These are phyloP conservation scores for Habropoda laboriosa DNA, from an alignment of 1,140 invertebrate genomes.

Conservation along the genomic window DNA sequence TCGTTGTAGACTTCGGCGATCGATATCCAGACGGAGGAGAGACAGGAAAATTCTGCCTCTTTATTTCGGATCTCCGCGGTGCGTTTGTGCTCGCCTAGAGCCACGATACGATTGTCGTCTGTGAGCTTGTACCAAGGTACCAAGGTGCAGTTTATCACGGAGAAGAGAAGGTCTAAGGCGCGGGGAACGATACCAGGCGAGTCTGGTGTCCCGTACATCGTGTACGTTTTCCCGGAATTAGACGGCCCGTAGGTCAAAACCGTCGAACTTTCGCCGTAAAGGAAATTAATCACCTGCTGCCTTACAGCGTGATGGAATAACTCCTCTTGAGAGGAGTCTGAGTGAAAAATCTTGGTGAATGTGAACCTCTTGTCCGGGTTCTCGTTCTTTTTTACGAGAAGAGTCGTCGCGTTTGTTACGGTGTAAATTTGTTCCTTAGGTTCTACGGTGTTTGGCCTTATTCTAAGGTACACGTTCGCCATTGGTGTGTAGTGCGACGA, in stretches of 20 bases:
- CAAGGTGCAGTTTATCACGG: constrained; percentile 72
- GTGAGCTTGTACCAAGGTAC: constrained; percentile 79
- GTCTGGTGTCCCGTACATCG: constrained; percentile 87
- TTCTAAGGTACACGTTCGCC: constrained; percentile 70
- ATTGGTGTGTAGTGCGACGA: background rate
- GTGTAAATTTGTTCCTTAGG: constrained; percentile 61
- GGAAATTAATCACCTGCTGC: constrained; percentile 62
- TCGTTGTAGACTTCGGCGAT: constrained; percentile 97
- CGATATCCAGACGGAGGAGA: constrained; percentile 88
- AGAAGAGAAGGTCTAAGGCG: constrained; percentile 89
- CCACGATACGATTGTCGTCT: constrained; percentile 74
- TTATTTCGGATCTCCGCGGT: constrained; percentile 70
- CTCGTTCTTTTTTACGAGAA: constrained; percentile 61
- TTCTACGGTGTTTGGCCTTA: constrained; percentile 64
- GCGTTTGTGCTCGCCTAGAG: constrained; percentile 72
- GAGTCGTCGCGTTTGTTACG: constrained; percentile 63
- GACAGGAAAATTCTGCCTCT: too few relatives aligned
- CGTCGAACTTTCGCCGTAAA: constrained; percentile 71
- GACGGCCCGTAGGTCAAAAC: constrained; percentile 75
- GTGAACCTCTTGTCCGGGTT: constrained; percentile 54
- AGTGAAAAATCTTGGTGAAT: constrained; percentile 72
- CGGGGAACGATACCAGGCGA: constrained; percentile 90
- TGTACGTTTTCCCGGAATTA: constrained; percentile 84
- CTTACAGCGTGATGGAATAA: constrained; percentile 69
- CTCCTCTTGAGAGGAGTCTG: constrained; percentile 57